Evolutionary conservation across 2,888 invertebrate species (phyloP).

Genomic region (Tupiocoris notatus): DNA sequence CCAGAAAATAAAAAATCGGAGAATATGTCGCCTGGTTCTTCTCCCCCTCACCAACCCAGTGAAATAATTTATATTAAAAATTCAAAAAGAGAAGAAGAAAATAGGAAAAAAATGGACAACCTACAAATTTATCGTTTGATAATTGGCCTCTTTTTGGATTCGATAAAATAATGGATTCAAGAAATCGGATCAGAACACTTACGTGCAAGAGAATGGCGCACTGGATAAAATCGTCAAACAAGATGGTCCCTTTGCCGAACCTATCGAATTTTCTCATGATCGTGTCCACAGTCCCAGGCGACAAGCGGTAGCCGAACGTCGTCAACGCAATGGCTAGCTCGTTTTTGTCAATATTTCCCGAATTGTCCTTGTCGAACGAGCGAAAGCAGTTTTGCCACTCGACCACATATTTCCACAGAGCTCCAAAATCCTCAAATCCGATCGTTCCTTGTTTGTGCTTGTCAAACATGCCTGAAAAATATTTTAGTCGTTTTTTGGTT

Average conservation of each 20-base stretch:
- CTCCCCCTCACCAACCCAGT: no score
- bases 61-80: no score
- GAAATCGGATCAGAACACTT: no score
- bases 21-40: no score
- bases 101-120: no score
- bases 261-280: constrained; percentile 92
- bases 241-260: constrained; percentile 82
- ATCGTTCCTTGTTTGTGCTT: constrained; percentile 84
- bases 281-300: constrained; percentile 75
- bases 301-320: constrained; percentile 85
- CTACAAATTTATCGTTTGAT: no score
- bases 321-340: constrained; percentile 89
- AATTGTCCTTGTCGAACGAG: constrained; percentile 88
- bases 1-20: no score
- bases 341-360: constrained; percentile 84
- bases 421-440: constrained; percentile 91
- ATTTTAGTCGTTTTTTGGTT: no score
- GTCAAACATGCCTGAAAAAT: constrained; percentile 74
- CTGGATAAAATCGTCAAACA: constrained; percentile 98
- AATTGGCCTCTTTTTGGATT: no score
- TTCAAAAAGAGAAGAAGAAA: no score
- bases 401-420: constrained; percentile 95
- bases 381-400: constrained; percentile 97
- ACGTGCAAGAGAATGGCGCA: constrained; percentile 91
- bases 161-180: neutral